These are phyloP conservation scores for Pseudolycoriella hygida DNA, from an alignment of 2,888 invertebrate genomes.

Conservation along the genomic window DNA sequence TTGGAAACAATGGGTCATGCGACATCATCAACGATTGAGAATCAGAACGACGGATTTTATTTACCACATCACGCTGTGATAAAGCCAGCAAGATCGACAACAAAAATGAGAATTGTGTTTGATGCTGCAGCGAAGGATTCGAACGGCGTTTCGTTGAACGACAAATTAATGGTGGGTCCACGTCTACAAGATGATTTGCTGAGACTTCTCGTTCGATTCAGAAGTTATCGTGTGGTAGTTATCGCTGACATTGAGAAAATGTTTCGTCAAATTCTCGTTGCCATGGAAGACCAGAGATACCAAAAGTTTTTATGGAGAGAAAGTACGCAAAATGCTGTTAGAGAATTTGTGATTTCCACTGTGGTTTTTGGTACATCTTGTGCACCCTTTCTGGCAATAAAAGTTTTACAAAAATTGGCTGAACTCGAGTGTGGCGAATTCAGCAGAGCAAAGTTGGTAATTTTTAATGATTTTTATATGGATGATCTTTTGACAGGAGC, in stretches of 20 bases:
- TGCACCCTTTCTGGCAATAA: conserved; percentile 13
- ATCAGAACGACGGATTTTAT: neutral
- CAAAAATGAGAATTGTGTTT: conserved; percentile 9
- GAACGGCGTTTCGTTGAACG: conserved; percentile 14
- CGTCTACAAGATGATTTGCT: conserved; percentile 14
- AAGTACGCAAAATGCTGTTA: conserved; percentile 7
- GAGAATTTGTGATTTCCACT: conserved; percentile 11
- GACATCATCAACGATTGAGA: too few species aligned
- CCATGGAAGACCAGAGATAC: conserved; percentile 11
- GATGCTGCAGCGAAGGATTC: conserved; percentile 10
- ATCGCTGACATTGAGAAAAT: conserved; percentile 17
- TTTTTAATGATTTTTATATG: conserved; percentile 10
- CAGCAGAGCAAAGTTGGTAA: too few species aligned
- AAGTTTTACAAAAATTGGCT: conserved; percentile 10
- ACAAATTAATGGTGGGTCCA: conserved; percentile 15
- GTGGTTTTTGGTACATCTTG: conserved; percentile 14
- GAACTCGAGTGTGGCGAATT: too few species aligned
- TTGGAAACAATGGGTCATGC: too few species aligned
- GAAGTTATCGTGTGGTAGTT: conserved; percentile 11
- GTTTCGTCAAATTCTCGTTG: conserved; percentile 15
- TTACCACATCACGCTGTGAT: conserved; percentile 7
- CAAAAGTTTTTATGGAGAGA: conserved; percentile 14
- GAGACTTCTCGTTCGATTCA: conserved; percentile 10
- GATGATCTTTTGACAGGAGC: conserved; percentile 12
- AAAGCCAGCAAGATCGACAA: conserved; percentile 8